A percentile compares a stretch with the other conserved stretches of the same genome.
These are phyloP conservation scores for Gephyroberyx darwinii DNA, from an alignment of 2,797 vertebrate genomes.

Conservation along the genomic window DNA sequence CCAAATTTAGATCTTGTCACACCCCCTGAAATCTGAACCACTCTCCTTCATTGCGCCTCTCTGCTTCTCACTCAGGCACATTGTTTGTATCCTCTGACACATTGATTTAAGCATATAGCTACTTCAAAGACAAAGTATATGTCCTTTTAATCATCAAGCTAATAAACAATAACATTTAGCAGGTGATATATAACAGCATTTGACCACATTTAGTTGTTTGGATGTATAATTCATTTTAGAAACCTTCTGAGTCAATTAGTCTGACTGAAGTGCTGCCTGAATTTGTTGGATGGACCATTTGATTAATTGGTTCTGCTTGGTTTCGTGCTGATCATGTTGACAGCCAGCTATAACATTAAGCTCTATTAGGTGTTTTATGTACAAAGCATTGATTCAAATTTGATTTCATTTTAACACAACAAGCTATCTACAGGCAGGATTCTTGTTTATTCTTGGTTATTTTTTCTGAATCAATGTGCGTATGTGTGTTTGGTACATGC, in stretches of 20 bases:
- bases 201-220: background rate
- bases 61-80: background rate
- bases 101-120: background rate
- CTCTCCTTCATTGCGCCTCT: background rate
- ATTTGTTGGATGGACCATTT: conserved; percentile 7
- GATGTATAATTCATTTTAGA: background rate
- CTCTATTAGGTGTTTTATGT: background rate
- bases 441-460: background rate
- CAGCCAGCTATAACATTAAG: background rate
- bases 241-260: conserved; percentile 8
- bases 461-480: background rate
- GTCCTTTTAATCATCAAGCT: background rate
- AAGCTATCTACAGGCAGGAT: background rate
- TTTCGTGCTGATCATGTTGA: conserved; percentile 5
- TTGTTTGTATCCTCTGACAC: background rate
- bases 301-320: conserved; percentile 23
- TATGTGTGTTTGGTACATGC: conserved; percentile 6
- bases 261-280: background rate
- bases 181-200: background rate
- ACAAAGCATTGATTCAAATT: conserved; percentile 7
- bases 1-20: conserved; percentile 6
- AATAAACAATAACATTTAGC: background rate
- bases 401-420: conserved; percentile 25
- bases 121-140: background rate
- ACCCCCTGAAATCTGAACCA: conserved; percentile 22